These are phyloP conservation scores for Trichonephila inaurata DNA, from an alignment of 1,140 invertebrate species.

Conservation along the genomic window DNA sequence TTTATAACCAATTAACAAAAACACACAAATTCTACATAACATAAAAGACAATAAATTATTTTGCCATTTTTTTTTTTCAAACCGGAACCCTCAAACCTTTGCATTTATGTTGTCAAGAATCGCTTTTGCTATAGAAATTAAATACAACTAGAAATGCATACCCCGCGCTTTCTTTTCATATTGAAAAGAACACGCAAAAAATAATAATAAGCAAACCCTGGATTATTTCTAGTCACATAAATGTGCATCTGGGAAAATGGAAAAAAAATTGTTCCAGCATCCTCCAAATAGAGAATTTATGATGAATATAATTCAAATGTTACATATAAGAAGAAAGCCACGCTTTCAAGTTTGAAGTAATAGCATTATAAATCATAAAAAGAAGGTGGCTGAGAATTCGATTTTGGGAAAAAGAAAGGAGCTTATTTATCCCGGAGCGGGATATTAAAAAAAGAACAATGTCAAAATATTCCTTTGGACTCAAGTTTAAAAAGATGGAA, in stretches of 20 bases:
- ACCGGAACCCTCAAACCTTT: no score
- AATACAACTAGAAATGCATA: not conserved
- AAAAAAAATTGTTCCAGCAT: not conserved
- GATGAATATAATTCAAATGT: slow-evolving; percentile 42
- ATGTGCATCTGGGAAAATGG: not conserved
- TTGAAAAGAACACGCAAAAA: not conserved
- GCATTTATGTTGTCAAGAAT: no score
- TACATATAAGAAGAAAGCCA: slow-evolving; percentile 16
- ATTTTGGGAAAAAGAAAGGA: slow-evolving; percentile 13
- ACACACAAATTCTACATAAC: no score
- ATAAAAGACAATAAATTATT: no score
- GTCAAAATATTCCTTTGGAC: slow-evolving; percentile 17
- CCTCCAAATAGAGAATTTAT: slow-evolving; percentile 32
- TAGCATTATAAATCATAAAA: slow-evolving; percentile 31
- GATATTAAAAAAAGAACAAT: slow-evolving; percentile 32
- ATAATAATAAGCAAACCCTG: not conserved
- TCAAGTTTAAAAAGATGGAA: slow-evolving; percentile 22
- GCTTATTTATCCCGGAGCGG: slow-evolving; percentile 13
- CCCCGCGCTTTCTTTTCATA: not conserved
- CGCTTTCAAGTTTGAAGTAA: slow-evolving; percentile 27
- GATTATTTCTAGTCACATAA: not conserved
- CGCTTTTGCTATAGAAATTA: not conserved
- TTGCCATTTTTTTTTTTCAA: no score
- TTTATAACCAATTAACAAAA: no score
- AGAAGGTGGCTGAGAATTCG: not conserved